Conservation (phyloP, 2,113 vertebrate species). For the Gasterosteus nipponicus region DNA sequence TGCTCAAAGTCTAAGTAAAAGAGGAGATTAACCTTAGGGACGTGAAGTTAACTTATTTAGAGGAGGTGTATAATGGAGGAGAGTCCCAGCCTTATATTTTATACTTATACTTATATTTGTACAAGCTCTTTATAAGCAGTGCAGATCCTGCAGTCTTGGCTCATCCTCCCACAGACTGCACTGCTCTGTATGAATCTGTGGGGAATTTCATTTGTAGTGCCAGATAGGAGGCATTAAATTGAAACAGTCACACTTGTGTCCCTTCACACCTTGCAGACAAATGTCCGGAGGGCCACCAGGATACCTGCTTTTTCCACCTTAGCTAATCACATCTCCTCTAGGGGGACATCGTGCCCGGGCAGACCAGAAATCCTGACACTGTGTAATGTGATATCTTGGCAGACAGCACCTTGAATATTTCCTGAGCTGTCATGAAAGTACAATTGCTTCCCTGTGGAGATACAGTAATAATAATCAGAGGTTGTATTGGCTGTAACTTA, state of each 20-base stretch:
- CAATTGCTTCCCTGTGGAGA: constrained; percentile 51
- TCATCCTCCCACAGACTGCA: too few relatives aligned
- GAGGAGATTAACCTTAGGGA: not conserved
- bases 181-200: not conserved
- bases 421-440: constrained; percentile 52
- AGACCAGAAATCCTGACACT: constrained; percentile 49
- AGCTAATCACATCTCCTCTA: constrained; percentile 56
- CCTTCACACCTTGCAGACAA: constrained; percentile 13
- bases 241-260: constrained; percentile 42
- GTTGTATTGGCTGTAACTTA: constrained; percentile 13
- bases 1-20: not conserved
- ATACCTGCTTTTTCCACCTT: constrained; percentile 22
- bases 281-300: constrained; percentile 14
- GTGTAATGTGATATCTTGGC: constrained; percentile 58
- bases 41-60: not conserved
- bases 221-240: constrained; percentile 44
- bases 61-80: not conserved
- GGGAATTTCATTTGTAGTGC: constrained; percentile 27
- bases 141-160: too few relatives aligned
- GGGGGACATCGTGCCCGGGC: constrained; percentile 38
- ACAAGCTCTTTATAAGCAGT: not conserved
- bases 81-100: not conserved
- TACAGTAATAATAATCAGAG: constrained; percentile 16
- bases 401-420: constrained; percentile 69
- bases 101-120: not conserved